phyloP scores from a whole-genome alignment of 2,888 invertebrate species.

The Drosophila tripunctata region DNA sequence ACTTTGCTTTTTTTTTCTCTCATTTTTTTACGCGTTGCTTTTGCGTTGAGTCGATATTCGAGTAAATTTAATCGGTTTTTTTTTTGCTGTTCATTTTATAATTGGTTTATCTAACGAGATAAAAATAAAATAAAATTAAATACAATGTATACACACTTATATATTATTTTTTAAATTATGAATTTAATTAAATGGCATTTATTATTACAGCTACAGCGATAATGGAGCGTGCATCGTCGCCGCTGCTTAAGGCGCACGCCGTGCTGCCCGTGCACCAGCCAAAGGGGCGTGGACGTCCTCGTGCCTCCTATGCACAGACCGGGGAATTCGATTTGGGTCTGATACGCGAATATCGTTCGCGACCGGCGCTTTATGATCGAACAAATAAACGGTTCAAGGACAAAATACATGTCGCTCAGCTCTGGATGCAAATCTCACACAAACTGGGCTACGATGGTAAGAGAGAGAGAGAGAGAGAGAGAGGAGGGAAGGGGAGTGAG shows the following conservation, averaged over 20 bases:
- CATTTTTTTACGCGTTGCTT: constrained; percentile 27
- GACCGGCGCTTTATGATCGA: constrained; percentile 83
- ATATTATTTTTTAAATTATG: not conserved
- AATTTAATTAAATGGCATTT: constrained; percentile 3
- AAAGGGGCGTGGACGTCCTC: constrained; percentile 78
- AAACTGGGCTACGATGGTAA: constrained; percentile 84
- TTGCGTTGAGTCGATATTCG: constrained; percentile 6
- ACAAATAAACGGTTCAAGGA: constrained; percentile 82
- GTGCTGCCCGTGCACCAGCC: constrained; percentile 21
- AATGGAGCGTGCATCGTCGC: constrained; percentile 42
- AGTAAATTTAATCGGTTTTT: constrained; percentile 3
- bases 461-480: not conserved
- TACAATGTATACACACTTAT: too few species aligned
- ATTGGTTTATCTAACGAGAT: not conserved
- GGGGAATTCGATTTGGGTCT: constrained; percentile 84
- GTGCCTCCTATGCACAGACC: constrained; percentile 78
- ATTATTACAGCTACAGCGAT: too few species aligned
- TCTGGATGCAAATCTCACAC: constrained; percentile 83
- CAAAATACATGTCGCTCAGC: constrained; percentile 80
- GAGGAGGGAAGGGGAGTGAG: not conserved
- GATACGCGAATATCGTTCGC: constrained; percentile 81
- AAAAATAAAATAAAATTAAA: constrained; percentile 8
- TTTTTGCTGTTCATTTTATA: constrained; percentile 8
- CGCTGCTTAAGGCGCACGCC: constrained; percentile 22
- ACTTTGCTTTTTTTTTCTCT: constrained; percentile 26